Conservation (phyloP, 2,888 invertebrate species). For the Conomelus anceps region DNA sequence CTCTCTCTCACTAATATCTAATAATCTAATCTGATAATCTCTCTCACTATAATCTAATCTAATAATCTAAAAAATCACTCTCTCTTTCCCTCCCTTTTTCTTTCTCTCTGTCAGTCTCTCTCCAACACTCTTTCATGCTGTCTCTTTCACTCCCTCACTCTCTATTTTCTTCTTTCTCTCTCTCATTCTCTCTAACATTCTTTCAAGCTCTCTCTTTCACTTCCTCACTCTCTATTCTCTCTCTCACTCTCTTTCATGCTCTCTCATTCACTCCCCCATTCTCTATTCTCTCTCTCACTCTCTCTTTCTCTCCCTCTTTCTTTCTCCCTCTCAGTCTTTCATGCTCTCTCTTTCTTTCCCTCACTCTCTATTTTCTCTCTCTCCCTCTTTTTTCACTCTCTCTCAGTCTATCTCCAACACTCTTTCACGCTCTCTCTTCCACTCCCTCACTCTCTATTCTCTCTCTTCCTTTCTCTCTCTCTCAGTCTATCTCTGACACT, state of each 20-base stretch:
- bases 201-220: too few relatives aligned
- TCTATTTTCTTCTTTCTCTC: neutral
- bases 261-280: neutral
- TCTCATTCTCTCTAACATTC: neutral
- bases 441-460: neutral
- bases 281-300: too few relatives aligned
- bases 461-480: neutral
- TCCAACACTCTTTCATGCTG: too few relatives aligned
- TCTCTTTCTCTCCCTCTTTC: neutral
- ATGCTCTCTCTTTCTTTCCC: neutral
- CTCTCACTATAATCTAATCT: too few relatives aligned
- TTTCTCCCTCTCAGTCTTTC: too few relatives aligned
- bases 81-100: neutral
- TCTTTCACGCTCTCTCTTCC: neutral
- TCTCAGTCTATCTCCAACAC: too few relatives aligned
- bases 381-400: too few relatives aligned
- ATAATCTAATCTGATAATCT: too few relatives aligned
- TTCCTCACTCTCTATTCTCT: too few relatives aligned
- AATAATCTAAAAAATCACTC: too few relatives aligned
- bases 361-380: neutral
- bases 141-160: too few relatives aligned
- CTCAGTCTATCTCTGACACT: neutral
- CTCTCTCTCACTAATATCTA: too few relatives aligned
- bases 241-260: neutral
- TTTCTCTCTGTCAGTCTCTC: neutral